These are phyloP conservation scores for Hymenopus coronatus DNA, from an alignment of 2,888 invertebrate genomes.

Conservation along the genomic window DNA sequence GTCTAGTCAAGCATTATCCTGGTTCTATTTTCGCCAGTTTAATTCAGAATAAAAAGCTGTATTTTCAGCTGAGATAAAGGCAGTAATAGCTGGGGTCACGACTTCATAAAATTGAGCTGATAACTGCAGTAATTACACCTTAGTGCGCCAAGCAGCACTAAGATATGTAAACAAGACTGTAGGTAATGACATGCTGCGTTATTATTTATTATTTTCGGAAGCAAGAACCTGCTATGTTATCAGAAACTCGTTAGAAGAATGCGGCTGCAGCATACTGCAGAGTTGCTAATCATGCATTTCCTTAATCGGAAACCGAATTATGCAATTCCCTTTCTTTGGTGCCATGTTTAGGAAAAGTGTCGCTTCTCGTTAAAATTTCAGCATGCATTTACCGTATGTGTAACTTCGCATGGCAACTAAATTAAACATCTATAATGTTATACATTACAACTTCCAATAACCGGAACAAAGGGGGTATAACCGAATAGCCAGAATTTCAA, in stretches of 20 bases:
- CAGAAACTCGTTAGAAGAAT: not conserved
- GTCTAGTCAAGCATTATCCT: not conserved
- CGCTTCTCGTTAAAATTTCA: no score
- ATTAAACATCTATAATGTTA: no score
- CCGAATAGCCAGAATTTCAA: no score
- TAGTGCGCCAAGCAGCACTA: not conserved
- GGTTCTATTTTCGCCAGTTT: not conserved
- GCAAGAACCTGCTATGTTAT: not conserved
- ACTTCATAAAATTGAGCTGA: not conserved
- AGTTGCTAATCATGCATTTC: not conserved
- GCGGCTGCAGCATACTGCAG: not conserved
- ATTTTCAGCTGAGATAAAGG: not conserved
- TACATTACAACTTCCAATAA: no score
- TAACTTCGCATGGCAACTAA: no score
- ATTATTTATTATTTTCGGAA: not conserved
- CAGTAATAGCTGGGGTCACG: not conserved
- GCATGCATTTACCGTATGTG: no score
- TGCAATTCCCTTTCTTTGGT: not conserved
- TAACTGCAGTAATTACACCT: not conserved
- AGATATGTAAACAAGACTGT: not conserved
- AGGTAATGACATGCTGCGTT: not conserved
- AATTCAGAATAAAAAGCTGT: not conserved
- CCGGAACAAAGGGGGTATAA: no score
- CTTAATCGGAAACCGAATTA: not conserved
- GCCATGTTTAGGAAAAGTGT: not conserved